phyloP scores from a whole-genome alignment of 2,888 invertebrate genomes.

The Drosophila paucipuncta region DNA sequence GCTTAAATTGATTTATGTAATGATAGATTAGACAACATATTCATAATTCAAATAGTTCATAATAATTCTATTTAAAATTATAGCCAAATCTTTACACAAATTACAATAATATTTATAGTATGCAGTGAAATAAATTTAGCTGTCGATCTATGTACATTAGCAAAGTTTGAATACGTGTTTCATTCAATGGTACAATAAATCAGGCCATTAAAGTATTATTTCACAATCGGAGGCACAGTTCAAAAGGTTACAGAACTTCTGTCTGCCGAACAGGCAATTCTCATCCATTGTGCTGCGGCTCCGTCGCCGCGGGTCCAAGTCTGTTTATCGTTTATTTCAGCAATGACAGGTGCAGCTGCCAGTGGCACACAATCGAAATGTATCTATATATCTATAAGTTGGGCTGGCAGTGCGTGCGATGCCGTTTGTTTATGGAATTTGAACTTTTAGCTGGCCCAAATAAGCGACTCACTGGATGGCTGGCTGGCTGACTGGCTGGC shows the following conservation, averaged over 20 bases:
- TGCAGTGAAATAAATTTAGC: constrained; percentile 15
- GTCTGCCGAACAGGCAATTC: constrained; percentile 57
- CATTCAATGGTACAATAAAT: constrained; percentile 31
- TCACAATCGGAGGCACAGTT: constrained; percentile 58
- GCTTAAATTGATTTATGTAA: not conserved
- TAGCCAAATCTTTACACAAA: constrained; percentile 6
- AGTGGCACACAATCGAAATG: constrained; percentile 54
- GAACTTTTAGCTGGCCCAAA: constrained; percentile 63
- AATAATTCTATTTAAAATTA: not conserved
- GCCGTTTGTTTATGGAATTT: constrained; percentile 75
- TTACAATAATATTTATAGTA: constrained; percentile 10
- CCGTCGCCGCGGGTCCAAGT: constrained; percentile 35
- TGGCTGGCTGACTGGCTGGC: constrained; percentile 37
- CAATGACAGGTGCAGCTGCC: constrained; percentile 80
- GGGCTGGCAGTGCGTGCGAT: constrained; percentile 48
- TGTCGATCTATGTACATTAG: constrained; percentile 16
- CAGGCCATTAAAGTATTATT: constrained; percentile 45
- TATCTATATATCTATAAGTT: constrained; percentile 49
- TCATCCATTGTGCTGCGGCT: constrained; percentile 58
- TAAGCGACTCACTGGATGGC: constrained; percentile 31
- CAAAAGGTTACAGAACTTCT: constrained; percentile 65
- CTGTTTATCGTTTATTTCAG: constrained; percentile 77
- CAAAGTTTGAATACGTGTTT: constrained; percentile 32
- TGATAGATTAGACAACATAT: not conserved
- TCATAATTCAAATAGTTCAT: not conserved